A percentile compares a stretch with the other conserved stretches of the same genome.
phyloP scores from a whole-genome alignment of 2,888 invertebrate genomes.

The Sipha maydis region DNA sequence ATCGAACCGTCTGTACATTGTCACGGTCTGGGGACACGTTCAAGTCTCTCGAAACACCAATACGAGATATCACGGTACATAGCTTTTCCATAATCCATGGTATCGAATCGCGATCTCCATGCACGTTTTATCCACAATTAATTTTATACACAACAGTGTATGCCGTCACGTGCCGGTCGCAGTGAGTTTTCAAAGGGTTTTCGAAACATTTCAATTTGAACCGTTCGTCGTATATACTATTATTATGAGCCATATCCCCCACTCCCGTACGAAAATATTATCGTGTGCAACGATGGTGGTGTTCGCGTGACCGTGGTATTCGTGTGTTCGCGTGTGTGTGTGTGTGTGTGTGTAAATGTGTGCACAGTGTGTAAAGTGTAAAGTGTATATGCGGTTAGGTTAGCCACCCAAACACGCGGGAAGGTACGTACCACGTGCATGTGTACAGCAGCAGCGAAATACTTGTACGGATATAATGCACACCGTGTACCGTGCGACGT shows the following conservation, averaged over 20 bases:
- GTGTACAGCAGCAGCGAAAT: background rate
- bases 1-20: too few species aligned
- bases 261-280: background rate
- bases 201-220: background rate
- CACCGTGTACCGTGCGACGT: background rate
- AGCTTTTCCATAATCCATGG: too few species aligned
- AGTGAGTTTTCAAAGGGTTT: background rate
- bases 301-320: background rate
- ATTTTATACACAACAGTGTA: background rate
- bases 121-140: too few species aligned
- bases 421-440: background rate
- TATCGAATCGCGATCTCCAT: too few species aligned
- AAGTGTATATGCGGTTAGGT: background rate
- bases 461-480: background rate
- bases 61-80: too few species aligned
- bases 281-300: background rate
- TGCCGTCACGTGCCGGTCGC: background rate
- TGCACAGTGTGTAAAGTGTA: background rate
- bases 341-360: background rate
- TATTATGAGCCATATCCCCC: too few species aligned
- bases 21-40: too few species aligned
- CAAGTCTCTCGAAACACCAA: too few species aligned
- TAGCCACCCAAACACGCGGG: conserved; percentile 5
- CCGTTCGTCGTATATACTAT: too few species aligned
- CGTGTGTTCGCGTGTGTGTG: background rate